Evolutionary conservation across 1,140 invertebrate genomes (phyloP).

Genomic region (Rhysida immarginata): DNA sequence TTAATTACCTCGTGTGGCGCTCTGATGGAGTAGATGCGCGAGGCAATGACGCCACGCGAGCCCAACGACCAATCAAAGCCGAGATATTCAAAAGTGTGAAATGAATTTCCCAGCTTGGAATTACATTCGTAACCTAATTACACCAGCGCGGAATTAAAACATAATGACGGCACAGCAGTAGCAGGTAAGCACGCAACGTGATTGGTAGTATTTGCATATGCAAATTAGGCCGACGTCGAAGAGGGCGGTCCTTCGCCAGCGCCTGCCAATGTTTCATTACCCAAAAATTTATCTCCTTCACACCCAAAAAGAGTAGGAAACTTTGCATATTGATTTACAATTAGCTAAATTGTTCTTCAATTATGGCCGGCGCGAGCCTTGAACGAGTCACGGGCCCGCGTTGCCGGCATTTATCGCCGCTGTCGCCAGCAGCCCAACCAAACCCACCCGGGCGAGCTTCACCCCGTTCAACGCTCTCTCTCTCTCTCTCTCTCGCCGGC

Average conservation of each 20-base stretch:
- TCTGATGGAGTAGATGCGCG: neutral
- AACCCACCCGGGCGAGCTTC: too few relatives aligned
- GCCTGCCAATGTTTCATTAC: constrained; percentile 8
- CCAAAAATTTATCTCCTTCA: constrained; percentile 8
- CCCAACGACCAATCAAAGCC: constrained; percentile 6
- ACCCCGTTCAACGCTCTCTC: too few relatives aligned
- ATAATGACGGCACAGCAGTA: constrained; percentile 8
- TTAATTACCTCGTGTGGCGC: constrained; percentile 1
- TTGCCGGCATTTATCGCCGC: too few relatives aligned
- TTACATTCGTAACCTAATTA: constrained; percentile 9
- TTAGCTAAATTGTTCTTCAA: constrained; percentile 8
- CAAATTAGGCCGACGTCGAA: neutral
- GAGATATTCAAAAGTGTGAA: constrained; percentile 8
- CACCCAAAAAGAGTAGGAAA: constrained; percentile 3
- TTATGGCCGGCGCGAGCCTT: neutral
- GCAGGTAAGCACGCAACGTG: constrained; percentile 3
- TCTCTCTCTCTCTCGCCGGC: too few relatives aligned
- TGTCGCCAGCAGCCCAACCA: too few relatives aligned
- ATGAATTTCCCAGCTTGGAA: constrained; percentile 7
- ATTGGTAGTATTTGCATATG: constrained; percentile 12
- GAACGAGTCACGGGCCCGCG: too few relatives aligned
- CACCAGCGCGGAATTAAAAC: constrained; percentile 7
- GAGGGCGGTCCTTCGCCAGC: neutral
- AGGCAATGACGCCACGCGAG: neutral
- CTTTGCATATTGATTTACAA: constrained; percentile 9